phyloP scores from a whole-genome alignment of 2,797 vertebrate species.

The Bryconaethiops microstoma region DNA sequence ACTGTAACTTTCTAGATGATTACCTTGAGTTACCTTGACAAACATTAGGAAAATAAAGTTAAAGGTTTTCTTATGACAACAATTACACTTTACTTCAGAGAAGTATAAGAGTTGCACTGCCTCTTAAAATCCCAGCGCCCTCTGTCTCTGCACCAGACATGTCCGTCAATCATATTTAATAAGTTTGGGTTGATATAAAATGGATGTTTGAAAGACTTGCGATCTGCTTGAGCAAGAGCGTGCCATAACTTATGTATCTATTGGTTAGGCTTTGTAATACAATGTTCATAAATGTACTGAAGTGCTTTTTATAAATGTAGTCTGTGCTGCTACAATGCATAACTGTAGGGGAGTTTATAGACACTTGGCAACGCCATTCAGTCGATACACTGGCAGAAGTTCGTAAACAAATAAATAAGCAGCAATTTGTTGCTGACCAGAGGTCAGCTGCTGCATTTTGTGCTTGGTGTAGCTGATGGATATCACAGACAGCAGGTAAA shows the following conservation, averaged over 20 bases:
- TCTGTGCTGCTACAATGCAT: not conserved
- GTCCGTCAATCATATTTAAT: not conserved
- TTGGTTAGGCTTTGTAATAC: not conserved
- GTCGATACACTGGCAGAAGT: conserved; percentile 17
- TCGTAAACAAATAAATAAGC: not conserved
- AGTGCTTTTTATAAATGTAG: not conserved
- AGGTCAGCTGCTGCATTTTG: conserved; percentile 23
- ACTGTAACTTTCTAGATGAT: not conserved
- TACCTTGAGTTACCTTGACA: not conserved
- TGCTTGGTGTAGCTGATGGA: not conserved
- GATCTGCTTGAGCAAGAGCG: not conserved
- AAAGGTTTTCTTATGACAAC: not conserved
- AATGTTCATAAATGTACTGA: not conserved
- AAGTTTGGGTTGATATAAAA: not conserved
- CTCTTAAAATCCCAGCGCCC: conserved; percentile 9
- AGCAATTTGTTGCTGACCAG: conserved; percentile 14
- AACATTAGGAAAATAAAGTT: not conserved
- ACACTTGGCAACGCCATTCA: conserved; percentile 18
- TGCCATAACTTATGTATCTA: not conserved
- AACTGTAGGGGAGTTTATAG: not conserved
- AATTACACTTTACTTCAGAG: not conserved
- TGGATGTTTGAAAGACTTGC: not conserved
- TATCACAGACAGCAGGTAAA: conserved; percentile 29
- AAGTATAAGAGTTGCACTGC: not conserved
- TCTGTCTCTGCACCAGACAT: not conserved